Evolutionary conservation across 2,113 vertebrate genomes (phyloP).

Genomic region (Coryphaenoides rupestris): DNA sequence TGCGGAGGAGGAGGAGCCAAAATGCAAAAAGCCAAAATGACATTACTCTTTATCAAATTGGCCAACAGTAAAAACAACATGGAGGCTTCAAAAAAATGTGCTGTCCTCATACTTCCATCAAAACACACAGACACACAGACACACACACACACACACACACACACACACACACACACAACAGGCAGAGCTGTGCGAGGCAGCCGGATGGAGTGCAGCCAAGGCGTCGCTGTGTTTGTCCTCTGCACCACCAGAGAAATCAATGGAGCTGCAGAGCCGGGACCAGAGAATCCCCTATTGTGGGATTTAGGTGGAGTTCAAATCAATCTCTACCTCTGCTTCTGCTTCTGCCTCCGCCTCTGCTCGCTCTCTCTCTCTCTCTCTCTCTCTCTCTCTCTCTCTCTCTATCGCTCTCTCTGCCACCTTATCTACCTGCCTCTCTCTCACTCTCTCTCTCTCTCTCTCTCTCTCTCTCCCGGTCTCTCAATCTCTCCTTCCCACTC

Average conservation of each 20-base stretch:
- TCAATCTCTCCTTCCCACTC: conserved; percentile 25
- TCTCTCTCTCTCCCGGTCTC: conserved; percentile 46
- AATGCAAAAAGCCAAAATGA: too few species aligned
- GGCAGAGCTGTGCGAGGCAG: conserved; percentile 16
- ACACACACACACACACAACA: background rate
- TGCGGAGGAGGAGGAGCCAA: too few species aligned
- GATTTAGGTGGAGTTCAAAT: conserved; percentile 58
- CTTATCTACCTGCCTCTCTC: conserved; percentile 50
- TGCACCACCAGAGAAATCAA: conserved; percentile 65
- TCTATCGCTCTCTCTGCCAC: conserved; percentile 20
- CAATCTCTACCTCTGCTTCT: conserved; percentile 31
- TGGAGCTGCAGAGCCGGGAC: conserved; percentile 56
- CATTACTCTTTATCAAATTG: too few species aligned
- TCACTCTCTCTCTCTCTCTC: conserved; percentile 23
- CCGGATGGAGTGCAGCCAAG: conserved; percentile 29
- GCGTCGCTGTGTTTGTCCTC: conserved; percentile 54
- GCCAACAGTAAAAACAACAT: too few species aligned
- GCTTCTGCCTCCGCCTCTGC: conserved; percentile 39
- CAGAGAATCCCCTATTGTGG: conserved; percentile 47
- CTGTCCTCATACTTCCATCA: too few species aligned
- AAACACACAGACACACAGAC: too few species aligned
- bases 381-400: conserved; percentile 29
- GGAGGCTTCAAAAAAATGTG: too few species aligned
- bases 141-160: too few species aligned
- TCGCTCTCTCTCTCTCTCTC: conserved; percentile 48